Evolutionary conservation across 2,113 vertebrate genomes (phyloP).

Genomic region (Dasyurus viverrinus): DNA sequence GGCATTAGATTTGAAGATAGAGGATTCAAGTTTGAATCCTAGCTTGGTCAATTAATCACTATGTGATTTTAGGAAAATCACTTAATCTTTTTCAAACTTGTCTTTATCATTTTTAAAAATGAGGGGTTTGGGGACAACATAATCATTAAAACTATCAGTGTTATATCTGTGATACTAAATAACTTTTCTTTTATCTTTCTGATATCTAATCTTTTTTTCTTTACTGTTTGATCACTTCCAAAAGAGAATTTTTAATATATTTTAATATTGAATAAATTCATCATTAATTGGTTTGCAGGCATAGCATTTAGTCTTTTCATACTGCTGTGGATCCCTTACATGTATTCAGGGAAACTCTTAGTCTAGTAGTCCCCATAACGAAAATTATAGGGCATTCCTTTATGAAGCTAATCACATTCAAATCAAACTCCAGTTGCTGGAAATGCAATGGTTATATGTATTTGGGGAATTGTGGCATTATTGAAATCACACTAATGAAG

Average conservation of each 20-base stretch:
- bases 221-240: background rate
- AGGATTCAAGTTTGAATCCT: background rate
- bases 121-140: background rate
- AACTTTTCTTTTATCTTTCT: background rate
- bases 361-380: constrained; percentile 29
- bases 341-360: constrained; percentile 15
- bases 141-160: background rate
- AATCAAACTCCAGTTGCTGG: background rate
- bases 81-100: background rate
- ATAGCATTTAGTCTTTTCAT: constrained; percentile 9
- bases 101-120: background rate
- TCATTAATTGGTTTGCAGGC: background rate
- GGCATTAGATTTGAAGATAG: background rate
- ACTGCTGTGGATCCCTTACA: constrained; percentile 1
- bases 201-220: background rate
- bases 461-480: background rate
- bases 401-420: constrained; percentile 29
- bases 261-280: constrained; percentile 21
- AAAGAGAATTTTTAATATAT: background rate
- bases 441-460: constrained; percentile 5
- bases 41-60: background rate
- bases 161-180: background rate
- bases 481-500: constrained; percentile 40
- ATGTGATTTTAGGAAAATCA: background rate
- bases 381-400: constrained; percentile 14